These are phyloP conservation scores for Campaea margaritaria DNA, from an alignment of 2,888 invertebrate species.

Conservation along the genomic window DNA sequence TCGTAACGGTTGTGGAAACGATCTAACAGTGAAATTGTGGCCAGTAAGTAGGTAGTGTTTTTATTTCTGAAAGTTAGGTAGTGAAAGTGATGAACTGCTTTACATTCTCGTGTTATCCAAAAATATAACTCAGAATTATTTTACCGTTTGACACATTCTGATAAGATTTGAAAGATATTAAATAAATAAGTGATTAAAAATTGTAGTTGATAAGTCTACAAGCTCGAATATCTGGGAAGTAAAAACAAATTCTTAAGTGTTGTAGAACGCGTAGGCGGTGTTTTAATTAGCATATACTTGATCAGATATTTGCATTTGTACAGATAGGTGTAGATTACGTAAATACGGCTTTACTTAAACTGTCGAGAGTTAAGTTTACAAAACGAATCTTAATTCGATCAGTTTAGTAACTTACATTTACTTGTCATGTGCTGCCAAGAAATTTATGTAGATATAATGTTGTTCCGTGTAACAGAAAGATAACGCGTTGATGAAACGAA, in stretches of 20 bases:
- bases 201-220: constrained; percentile 5
- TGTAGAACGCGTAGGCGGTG: constrained; percentile 43
- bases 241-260: constrained; percentile 40
- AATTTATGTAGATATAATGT: too few relatives aligned
- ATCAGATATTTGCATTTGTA: constrained; percentile 45
- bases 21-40: background rate
- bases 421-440: too few relatives aligned
- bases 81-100: constrained; percentile 19
- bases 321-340: constrained; percentile 19
- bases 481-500: background rate
- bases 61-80: background rate
- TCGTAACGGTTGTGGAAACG: background rate
- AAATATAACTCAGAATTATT: constrained; percentile 19
- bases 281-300: constrained; percentile 46
- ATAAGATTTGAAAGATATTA: constrained; percentile 13
- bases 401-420: constrained; percentile 4
- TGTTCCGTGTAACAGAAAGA: background rate
- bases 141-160: constrained; percentile 26
- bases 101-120: constrained; percentile 7
- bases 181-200: constrained; percentile 12
- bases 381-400: constrained; percentile 9
- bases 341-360: constrained; percentile 8
- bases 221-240: constrained; percentile 33
- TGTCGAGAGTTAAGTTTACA: background rate
- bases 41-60: background rate